Evolutionary conservation across 2,113 vertebrate genomes (phyloP).

Genomic region (Psilopogon haemacephalus): DNA sequence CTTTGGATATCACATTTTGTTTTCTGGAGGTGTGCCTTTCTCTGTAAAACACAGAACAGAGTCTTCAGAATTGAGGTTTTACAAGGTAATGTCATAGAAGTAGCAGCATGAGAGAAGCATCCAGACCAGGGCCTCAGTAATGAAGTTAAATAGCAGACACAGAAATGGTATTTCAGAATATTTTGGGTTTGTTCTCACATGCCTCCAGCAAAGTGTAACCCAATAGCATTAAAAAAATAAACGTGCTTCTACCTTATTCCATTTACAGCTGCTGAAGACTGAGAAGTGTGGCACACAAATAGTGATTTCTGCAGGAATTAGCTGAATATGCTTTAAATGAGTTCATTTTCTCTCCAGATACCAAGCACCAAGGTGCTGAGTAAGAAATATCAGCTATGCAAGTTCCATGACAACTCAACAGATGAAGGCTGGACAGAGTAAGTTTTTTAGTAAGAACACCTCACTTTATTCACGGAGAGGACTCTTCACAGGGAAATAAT

Average conservation of each 20-base stretch:
- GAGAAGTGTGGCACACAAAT: neutral
- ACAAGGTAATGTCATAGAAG: neutral
- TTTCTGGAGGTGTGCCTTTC: neutral
- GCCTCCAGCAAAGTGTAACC: neutral
- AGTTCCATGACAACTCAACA: neutral
- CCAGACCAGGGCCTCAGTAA: neutral
- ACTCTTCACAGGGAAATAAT: neutral
- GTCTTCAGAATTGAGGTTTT: neutral
- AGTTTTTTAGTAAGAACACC: neutral
- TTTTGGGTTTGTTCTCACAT: accelerated
- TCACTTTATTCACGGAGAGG: neutral
- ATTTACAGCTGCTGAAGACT: neutral
- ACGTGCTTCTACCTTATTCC: neutral
- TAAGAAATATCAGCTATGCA: neutral
- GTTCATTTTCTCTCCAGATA: neutral
- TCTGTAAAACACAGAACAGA: neutral
- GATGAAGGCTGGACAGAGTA: neutral
- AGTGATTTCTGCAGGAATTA: neutral
- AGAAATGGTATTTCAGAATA: neutral
- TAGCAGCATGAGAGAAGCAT: neutral
- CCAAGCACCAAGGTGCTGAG: neutral
- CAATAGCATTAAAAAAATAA: neutral
- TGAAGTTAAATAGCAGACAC: neutral
- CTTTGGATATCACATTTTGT: too few relatives aligned
- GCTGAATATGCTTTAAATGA: neutral